These are phyloP conservation scores for Leucoma salicis DNA, from an alignment of 2,888 invertebrate species.

Conservation along the genomic window DNA sequence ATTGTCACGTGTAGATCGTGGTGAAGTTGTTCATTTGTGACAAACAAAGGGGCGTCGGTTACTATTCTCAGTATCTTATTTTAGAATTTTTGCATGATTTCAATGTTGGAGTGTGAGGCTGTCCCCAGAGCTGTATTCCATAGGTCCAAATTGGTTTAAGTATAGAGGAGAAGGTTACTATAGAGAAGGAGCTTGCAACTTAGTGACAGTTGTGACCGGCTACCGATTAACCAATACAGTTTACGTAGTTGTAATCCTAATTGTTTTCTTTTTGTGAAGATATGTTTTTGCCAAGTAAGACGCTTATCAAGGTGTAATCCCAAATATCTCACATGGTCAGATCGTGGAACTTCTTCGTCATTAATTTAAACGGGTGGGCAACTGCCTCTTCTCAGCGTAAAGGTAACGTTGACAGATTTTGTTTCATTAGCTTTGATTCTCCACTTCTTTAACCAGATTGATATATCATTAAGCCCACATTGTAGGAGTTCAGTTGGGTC, in stretches of 20 bases:
- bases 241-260: neutral
- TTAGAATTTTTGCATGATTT: neutral
- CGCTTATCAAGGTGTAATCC: neutral
- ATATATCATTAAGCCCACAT: conserved; percentile 8
- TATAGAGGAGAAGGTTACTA: no score
- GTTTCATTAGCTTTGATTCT: conserved; percentile 20
- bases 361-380: neutral
- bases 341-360: neutral
- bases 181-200: no score
- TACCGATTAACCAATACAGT: neutral
- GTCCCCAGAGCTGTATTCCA: no score
- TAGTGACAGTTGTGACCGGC: neutral
- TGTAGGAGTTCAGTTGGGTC: conserved; percentile 5
- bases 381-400: no score
- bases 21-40: no score
- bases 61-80: neutral
- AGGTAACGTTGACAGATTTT: conserved; percentile 15
- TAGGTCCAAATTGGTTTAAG: no score
- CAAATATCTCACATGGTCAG: neutral
- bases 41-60: neutral
- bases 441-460: conserved; percentile 17
- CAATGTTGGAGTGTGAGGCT: conserved; percentile 1
- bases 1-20: no score
- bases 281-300: conserved; percentile 4
- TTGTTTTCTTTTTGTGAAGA: neutral